Base-by-base conservation (phyloP, 2,113 vertebrate species). In the Myxocyprinus asiaticus region DNA sequence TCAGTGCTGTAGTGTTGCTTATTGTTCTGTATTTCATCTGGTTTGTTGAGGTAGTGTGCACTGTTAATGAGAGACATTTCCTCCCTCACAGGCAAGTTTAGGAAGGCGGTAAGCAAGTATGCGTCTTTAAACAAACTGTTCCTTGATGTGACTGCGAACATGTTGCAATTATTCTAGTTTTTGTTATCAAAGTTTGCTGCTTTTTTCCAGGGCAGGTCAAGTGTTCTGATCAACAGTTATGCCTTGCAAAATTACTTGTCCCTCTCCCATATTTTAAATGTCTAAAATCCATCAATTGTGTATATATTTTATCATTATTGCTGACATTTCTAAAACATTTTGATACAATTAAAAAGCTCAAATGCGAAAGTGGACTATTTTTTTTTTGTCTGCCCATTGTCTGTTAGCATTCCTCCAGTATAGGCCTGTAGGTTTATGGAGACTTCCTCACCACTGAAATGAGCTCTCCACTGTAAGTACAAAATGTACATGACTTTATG, bases 391-490 rank as follows among this genome's bases (percentile, higher is more conserved):
- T 96, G 93, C 95, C 94, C 92, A 91, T 95, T 94, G 92, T 96
- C 94, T 96, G 94, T 96, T 94, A 94, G 95, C 95, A 93, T 97
- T 93, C 94, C 95, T 93, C 94, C 94, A 94, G 90, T 82, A 88
- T 96, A 96, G 95, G 91, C 93, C 92, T 91, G 86, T 97, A 96
- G 95, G 91, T 94, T 90, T 78, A 68, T 68, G 93, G 95, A 94
- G 94, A 93, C 93, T 95, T 91, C 95, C 88, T 94, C 95, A 93
- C 93, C 96, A 94, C 92, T 95, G 95, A 96, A 93, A 92, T 94
- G 95, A 96, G 95, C 94, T 95, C 96, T 95, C 94, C 95, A 94
- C 95, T 98, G 97, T 98, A 98, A 98, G 98, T 99, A 99, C 97
- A 94, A 94, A 84, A 82, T 85, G 81, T 83, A 88, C 85, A 89